Conservation (phyloP, 2,797 vertebrate species). For the Rhinophrynus dorsalis region DNA sequence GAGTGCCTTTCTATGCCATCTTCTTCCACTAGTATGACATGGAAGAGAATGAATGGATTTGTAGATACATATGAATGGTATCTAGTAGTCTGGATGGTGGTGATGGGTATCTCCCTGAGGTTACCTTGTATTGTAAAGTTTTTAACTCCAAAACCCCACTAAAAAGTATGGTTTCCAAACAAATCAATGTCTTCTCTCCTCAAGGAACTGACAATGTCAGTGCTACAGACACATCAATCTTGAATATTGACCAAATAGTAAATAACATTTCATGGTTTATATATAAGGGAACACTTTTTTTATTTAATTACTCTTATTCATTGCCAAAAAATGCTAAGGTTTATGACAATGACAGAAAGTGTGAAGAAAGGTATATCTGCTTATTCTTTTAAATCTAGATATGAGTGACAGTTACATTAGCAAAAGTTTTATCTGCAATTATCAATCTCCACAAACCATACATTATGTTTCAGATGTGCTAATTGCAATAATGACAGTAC, state of each 20-base stretch:
- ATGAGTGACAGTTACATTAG: background rate
- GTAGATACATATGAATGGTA: too few species aligned
- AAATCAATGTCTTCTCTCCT: too few species aligned
- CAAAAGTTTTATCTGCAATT: background rate
- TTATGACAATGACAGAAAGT: background rate
- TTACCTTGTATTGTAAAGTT: too few species aligned
- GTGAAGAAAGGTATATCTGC: background rate
- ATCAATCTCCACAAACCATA: background rate
- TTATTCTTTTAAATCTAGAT: background rate
- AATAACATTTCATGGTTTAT: background rate
- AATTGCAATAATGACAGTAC: background rate
- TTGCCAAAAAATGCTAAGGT: background rate
- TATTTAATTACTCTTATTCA: background rate
- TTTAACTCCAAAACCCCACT: too few species aligned
- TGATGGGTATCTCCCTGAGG: too few species aligned
- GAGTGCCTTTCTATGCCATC: too few species aligned
- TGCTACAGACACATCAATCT: background rate
- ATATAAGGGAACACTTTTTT: background rate
- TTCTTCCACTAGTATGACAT: too few species aligned
- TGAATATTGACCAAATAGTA: background rate
- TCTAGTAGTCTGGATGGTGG: too few species aligned
- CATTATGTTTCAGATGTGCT: constrained; percentile 6
- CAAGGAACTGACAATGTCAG: background rate
- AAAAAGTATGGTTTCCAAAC: too few species aligned
- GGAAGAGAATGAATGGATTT: too few species aligned